Conservation (phyloP, 2,797 vertebrate genomes). For the Corythornis leucogaster region DNA sequence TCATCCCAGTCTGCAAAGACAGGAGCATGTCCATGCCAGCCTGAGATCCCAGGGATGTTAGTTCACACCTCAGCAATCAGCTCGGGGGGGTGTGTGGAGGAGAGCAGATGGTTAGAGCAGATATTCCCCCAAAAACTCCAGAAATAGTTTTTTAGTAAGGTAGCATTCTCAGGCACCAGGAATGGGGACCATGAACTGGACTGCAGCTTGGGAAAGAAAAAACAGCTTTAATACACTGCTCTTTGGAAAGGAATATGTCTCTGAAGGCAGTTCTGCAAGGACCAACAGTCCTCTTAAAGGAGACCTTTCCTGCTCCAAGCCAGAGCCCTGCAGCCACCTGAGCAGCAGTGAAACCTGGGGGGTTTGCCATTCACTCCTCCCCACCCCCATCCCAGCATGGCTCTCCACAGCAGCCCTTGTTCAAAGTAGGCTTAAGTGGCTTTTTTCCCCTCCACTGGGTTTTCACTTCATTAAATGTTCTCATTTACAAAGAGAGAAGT, state of each 20-base stretch:
- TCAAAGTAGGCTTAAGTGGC: neutral
- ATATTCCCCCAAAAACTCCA: neutral
- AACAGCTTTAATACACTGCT: neutral
- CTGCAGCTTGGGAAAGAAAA: neutral
- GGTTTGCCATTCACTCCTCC: neutral
- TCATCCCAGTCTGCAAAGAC: neutral
- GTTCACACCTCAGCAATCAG: neutral
- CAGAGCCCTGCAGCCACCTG: neutral
- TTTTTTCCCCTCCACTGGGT: neutral
- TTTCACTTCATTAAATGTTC: constrained; percentile 31
- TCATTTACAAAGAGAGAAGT: constrained; percentile 14
- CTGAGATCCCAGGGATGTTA: neutral
- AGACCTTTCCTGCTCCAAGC: neutral
- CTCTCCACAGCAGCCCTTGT: neutral
- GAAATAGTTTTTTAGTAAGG: neutral
- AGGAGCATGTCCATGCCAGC: neutral
- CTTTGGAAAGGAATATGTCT: neutral
- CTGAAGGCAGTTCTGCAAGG: neutral
- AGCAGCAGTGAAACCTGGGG: neutral
- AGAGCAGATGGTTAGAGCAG: neutral
- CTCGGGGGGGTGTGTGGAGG: neutral
- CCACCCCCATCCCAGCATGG: neutral
- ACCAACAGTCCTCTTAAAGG: neutral
- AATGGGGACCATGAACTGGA: neutral
- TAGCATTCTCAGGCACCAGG: neutral